These are phyloP conservation scores for Hydrocynus forskahlii DNA, from an alignment of 2,797 vertebrate genomes.

Conservation along the genomic window DNA sequence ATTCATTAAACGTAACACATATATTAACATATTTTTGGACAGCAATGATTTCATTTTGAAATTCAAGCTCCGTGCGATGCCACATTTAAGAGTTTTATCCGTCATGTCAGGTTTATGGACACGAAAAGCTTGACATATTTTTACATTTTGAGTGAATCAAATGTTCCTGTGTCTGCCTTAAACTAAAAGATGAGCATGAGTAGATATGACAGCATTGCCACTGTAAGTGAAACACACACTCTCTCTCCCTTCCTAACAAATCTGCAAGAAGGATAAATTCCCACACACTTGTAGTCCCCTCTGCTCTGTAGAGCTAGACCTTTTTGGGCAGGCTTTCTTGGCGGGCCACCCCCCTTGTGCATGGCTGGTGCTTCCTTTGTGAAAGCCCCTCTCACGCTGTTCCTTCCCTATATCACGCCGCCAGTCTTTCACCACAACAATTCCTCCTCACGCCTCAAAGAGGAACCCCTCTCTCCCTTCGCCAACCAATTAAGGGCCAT, in stretches of 20 bases:
- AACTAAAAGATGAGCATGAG: slow-evolving; percentile 2
- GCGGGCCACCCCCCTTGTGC: slow-evolving; percentile 65
- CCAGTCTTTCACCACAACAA: slow-evolving; percentile 91
- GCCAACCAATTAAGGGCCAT: slow-evolving; percentile 97
- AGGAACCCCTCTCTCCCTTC: slow-evolving; percentile 89
- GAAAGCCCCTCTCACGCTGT: slow-evolving; percentile 87
- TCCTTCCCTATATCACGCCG: slow-evolving; percentile 86
- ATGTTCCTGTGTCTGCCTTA: slow-evolving; percentile 8
- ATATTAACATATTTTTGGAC: neutral
- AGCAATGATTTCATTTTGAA: neutral
- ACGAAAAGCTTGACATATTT: neutral
- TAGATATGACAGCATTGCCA: slow-evolving; percentile 16
- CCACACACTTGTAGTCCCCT: slow-evolving; percentile 45
- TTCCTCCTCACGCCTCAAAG: slow-evolving; percentile 93
- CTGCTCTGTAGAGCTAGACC: slow-evolving; percentile 56
- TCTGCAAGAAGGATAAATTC: slow-evolving; percentile 42
- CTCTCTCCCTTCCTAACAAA: neutral
- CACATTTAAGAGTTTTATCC: neutral
- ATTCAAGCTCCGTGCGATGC: neutral
- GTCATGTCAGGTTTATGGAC: neutral
- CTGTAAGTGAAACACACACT: neutral
- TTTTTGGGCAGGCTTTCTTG: slow-evolving; percentile 49
- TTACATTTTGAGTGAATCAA: slow-evolving; percentile 21
- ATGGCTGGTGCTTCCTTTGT: slow-evolving; percentile 90
- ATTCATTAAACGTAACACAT: neutral